phyloP scores from a whole-genome alignment of 2,113 vertebrate genomes.

The Gulo gulo region DNA sequence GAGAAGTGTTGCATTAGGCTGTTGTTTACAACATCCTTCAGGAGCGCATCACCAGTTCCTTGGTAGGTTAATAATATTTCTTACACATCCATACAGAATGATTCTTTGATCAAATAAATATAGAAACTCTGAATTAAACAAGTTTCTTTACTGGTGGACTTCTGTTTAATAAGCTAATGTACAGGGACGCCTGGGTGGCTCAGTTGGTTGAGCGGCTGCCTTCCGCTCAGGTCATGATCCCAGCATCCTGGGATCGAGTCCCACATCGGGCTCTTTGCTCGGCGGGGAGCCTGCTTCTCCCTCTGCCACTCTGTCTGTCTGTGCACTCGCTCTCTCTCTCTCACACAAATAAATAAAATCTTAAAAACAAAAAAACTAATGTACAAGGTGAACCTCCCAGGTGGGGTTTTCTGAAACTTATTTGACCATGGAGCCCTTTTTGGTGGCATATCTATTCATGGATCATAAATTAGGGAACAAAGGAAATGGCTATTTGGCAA shows the following conservation, averaged over 20 bases:
- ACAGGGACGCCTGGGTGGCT: too few relatives aligned
- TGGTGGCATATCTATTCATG: neutral
- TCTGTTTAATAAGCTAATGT: neutral
- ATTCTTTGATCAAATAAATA: neutral
- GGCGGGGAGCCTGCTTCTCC: too few relatives aligned
- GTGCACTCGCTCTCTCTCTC: too few relatives aligned
- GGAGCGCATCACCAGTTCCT: neutral
- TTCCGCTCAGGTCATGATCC: too few relatives aligned
- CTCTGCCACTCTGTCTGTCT: too few relatives aligned
- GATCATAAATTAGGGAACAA: neutral
- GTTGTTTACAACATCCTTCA: neutral
- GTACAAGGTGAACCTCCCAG: neutral
- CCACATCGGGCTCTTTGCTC: too few relatives aligned
- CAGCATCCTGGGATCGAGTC: too few relatives aligned
- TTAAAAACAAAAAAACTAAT: neutral
- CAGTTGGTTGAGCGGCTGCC: too few relatives aligned
- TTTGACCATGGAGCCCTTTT: neutral
- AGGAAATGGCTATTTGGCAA: neutral
- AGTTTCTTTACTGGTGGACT: neutral
- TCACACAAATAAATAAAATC: too few relatives aligned
- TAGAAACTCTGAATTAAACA: neutral
- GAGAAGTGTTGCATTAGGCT: neutral
- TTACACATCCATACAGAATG: neutral
- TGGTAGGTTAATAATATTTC: neutral
- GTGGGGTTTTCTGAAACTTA: neutral